phyloP scores from a whole-genome alignment of 2,888 invertebrate species.

The Caenorhabditis sulstoni region DNA sequence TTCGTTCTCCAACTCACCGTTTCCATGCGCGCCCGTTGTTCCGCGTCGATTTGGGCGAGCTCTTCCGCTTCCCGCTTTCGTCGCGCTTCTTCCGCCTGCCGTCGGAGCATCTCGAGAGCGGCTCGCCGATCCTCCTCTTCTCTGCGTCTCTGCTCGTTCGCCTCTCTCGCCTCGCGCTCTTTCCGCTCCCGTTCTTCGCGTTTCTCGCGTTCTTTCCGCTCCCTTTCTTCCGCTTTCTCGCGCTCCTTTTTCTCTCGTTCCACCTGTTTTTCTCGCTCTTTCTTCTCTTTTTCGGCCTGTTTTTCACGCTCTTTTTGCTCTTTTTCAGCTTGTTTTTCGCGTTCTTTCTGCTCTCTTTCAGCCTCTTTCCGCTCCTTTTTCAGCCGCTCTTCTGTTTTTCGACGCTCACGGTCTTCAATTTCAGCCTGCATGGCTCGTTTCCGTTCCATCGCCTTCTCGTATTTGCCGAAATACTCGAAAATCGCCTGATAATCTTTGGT shows the following conservation, averaged over 20 bases:
- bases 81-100: conserved; percentile 24
- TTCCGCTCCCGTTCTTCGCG: background rate
- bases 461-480: conserved; percentile 22
- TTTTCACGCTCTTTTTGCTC: conserved; percentile 33
- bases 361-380: conserved; percentile 21
- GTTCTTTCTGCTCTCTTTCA: conserved; percentile 38
- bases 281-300: background rate
- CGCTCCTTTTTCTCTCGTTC: conserved; percentile 9
- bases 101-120: background rate
- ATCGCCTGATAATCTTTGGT: conserved; percentile 12
- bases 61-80: conserved; percentile 29
- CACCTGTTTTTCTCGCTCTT: background rate
- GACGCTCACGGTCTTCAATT: conserved; percentile 3
- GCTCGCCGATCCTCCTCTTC: conserved; percentile 33
- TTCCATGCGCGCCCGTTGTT: conserved; percentile 29
- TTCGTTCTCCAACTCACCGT: conserved; percentile 9
- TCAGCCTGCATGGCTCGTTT: background rate
- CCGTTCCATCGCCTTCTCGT: conserved; percentile 7
- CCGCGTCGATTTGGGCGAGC: conserved; percentile 28
- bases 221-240: conserved; percentile 7
- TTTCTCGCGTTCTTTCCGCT: conserved; percentile 12
- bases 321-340: conserved; percentile 26
- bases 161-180: background rate
- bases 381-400: conserved; percentile 19
- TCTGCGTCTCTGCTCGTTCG: conserved; percentile 1